These are phyloP conservation scores for Melinopterus prodromus DNA, from an alignment of 2,888 invertebrate genomes.

Conservation along the genomic window DNA sequence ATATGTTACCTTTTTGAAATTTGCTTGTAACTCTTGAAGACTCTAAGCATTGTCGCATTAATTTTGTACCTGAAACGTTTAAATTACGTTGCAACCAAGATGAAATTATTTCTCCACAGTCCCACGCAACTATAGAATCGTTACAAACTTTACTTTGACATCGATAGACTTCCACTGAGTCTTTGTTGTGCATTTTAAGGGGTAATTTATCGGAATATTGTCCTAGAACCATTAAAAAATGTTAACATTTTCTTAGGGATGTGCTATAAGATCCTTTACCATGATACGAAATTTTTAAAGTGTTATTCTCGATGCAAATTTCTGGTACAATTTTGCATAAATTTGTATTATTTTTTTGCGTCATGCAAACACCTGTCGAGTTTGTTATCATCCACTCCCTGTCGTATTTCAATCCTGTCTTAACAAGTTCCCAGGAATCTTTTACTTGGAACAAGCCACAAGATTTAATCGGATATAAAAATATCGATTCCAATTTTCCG, in stretches of 20 bases:
- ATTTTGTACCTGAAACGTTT: slow-evolving; percentile 71
- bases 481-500: slow-evolving; percentile 55
- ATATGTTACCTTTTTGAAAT: too few species aligned
- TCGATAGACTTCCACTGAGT: slow-evolving; percentile 55
- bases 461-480: slow-evolving; percentile 90
- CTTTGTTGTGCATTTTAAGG: slow-evolving; percentile 14
- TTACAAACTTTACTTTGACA: slow-evolving; percentile 89
- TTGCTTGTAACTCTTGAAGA: slow-evolving; percentile 44
- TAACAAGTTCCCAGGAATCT: slow-evolving; percentile 75
- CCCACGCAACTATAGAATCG: slow-evolving; percentile 78
- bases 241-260: background rate
- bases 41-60: slow-evolving; percentile 68
- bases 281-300: slow-evolving; percentile 68
- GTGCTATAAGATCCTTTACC: slow-evolving; percentile 57
- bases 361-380: slow-evolving; percentile 81
- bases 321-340: slow-evolving; percentile 81
- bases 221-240: background rate
- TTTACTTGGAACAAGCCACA: slow-evolving; percentile 80
- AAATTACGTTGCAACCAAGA: slow-evolving; percentile 83
- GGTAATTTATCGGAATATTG: background rate
- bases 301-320: slow-evolving; percentile 68
- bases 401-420: slow-evolving; percentile 86
- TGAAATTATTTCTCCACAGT: slow-evolving; percentile 84
- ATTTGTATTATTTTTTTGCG: slow-evolving; percentile 84
- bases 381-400: slow-evolving; percentile 94